Percentiles rank a stretch among this genome's conserved stretches.
These are phyloP conservation scores for Drepanosiphum platanoidis DNA, from an alignment of 2,888 invertebrate genomes.

Conservation along the genomic window DNA sequence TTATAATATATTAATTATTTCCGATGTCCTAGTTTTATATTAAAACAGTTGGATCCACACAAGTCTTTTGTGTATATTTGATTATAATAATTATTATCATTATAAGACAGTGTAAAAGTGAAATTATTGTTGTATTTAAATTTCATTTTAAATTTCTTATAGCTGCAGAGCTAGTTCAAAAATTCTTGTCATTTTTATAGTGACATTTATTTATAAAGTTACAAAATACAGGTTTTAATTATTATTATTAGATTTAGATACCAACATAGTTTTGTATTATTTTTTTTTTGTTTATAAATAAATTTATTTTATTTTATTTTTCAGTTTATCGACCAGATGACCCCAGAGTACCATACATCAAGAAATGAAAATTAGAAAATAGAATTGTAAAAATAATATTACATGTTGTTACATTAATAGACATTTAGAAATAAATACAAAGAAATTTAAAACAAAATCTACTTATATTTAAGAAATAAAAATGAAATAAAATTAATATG, in stretches of 20 bases:
- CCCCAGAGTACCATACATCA: conserved; percentile 56
- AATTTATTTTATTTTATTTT: conserved; percentile 35
- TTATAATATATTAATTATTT: too few species aligned
- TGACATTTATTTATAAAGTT: background rate
- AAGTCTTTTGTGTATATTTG: too few species aligned
- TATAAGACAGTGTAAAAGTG: too few species aligned
- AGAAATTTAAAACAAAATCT: background rate
- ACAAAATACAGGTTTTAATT: background rate
- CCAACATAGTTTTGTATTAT: background rate
- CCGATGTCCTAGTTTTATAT: too few species aligned
- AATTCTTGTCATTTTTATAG: too few species aligned
- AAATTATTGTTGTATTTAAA: too few species aligned
- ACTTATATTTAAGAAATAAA: conserved; percentile 29
- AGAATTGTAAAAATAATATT: conserved; percentile 19
- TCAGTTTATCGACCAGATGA: conserved; percentile 60
- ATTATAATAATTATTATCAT: too few species aligned
- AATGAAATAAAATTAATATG: conserved; percentile 20
- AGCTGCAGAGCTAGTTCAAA: too few species aligned
- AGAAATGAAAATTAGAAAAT: conserved; percentile 27
- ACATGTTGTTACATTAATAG: conserved; percentile 10
- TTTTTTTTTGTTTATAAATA: background rate
- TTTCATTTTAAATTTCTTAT: too few species aligned
- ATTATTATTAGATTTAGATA: too few species aligned
- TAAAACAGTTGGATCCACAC: too few species aligned
- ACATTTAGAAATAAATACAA: conserved; percentile 32